Evolutionary conservation across 2,113 vertebrate species (phyloP).

Genomic region (Azemiops feae): DNA sequence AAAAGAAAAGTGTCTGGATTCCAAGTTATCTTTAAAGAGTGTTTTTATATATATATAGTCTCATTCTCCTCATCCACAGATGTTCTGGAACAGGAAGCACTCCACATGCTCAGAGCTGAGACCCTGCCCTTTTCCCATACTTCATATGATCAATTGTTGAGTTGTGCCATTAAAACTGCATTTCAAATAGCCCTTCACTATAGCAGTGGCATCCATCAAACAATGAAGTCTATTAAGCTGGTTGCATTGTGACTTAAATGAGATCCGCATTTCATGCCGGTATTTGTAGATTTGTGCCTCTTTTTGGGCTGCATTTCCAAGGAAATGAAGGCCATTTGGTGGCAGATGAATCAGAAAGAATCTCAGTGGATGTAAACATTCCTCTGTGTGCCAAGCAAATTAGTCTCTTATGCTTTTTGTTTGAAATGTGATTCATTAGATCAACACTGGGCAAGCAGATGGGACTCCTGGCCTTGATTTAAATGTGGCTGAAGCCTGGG

Average conservation of each 20-base stretch:
- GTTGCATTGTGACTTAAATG: background rate
- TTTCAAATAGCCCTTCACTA: background rate
- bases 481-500: slow-evolving; percentile 98
- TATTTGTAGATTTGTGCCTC: background rate
- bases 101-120: background rate
- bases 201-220: background rate
- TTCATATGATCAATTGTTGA: background rate
- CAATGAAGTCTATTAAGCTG: background rate
- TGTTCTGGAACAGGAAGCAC: background rate
- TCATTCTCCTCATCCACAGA: background rate
- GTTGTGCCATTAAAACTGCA: background rate
- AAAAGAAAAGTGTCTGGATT: background rate
- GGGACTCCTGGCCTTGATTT: slow-evolving; percentile 96
- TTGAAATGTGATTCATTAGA: slow-evolving; percentile 73
- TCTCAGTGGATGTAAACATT: slow-evolving; percentile 9
- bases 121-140: background rate
- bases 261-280: background rate
- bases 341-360: slow-evolving; percentile 3
- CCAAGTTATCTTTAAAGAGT: background rate
- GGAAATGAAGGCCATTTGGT: slow-evolving; percentile 7
- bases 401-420: slow-evolving; percentile 42
- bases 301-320: background rate
- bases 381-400: slow-evolving; percentile 34
- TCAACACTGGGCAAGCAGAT: slow-evolving; percentile 98
- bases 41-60: background rate